Percentiles rank a stretch among this genome's conserved stretches.
Evolutionary conservation across 2,888 invertebrate genomes (phyloP).

Genomic region (Artemia sinica): DNA sequence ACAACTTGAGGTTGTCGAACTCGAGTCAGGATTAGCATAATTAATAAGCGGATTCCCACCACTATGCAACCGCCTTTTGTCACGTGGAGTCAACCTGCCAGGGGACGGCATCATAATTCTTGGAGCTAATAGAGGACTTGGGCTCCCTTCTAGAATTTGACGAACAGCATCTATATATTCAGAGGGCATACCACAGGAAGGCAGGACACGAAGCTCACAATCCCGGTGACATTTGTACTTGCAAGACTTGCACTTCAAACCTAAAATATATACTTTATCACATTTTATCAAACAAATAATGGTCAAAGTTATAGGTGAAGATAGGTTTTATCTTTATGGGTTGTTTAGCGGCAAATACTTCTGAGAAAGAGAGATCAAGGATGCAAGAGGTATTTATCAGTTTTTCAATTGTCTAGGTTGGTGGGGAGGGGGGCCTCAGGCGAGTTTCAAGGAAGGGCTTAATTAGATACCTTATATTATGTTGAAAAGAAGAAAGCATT

Average conservation of each 20-base stretch:
- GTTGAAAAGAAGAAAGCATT: too few relatives aligned
- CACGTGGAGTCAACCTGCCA: slow-evolving; percentile 15
- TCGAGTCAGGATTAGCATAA: slow-evolving; percentile 50
- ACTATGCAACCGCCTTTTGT: slow-evolving; percentile 15
- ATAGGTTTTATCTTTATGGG: too few relatives aligned
- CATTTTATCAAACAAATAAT: too few relatives aligned
- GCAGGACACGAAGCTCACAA: slow-evolving; percentile 76
- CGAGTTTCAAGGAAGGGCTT: too few relatives aligned
- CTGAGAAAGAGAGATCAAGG: too few relatives aligned
- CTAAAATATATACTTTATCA: slow-evolving; percentile 25
- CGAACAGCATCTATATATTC: slow-evolving; percentile 60
- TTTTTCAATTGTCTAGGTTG: too few relatives aligned
- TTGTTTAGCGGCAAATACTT: too few relatives aligned
- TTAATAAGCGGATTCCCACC: not conserved
- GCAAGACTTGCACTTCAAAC: slow-evolving; percentile 79
- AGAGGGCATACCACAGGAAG: slow-evolving; percentile 75
- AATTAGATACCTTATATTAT: too few relatives aligned
- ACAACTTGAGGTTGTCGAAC: slow-evolving; percentile 85
- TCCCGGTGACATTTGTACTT: slow-evolving; percentile 77
- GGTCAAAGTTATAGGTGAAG: too few relatives aligned
- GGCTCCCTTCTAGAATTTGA: slow-evolving; percentile 17
- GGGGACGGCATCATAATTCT: slow-evolving; percentile 7
- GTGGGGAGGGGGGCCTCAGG: too few relatives aligned
- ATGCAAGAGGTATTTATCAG: too few relatives aligned
- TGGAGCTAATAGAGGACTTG: slow-evolving; percentile 11